Evolutionary conservation across 2,113 vertebrate genomes (phyloP).

Genomic region (Motacilla alba): DNA sequence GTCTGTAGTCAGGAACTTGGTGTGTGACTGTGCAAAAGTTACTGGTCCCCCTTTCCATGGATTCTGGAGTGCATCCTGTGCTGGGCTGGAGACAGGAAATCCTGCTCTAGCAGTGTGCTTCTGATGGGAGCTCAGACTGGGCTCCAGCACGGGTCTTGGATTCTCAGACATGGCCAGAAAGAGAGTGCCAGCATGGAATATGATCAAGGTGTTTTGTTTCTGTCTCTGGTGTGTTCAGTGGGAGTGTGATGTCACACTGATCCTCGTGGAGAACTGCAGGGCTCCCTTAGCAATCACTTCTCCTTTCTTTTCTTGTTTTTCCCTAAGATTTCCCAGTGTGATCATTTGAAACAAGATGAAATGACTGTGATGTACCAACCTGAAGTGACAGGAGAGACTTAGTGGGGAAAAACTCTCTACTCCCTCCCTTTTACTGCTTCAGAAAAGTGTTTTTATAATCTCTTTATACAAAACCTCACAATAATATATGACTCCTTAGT

Average conservation of each 20-base stretch:
- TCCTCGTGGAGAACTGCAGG: not conserved
- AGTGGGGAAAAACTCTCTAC: not conserved
- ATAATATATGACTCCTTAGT: slow-evolving; percentile 44
- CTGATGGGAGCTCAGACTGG: not conserved
- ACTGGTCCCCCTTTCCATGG: not conserved
- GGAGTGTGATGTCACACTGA: not conserved
- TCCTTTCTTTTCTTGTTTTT: not conserved
- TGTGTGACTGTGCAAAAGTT: not conserved
- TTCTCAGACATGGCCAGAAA: not conserved
- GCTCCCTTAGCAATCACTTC: not conserved
- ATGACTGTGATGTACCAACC: not conserved
- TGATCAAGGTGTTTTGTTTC: not conserved
- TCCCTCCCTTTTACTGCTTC: not conserved
- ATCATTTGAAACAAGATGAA: not conserved
- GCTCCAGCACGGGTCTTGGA: accelerated
- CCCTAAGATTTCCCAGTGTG: not conserved
- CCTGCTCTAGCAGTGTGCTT: not conserved
- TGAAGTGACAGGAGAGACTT: not conserved
- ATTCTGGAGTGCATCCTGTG: not conserved
- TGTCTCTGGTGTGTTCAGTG: not conserved
- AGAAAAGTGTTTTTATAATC: slow-evolving; percentile 45
- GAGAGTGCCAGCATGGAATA: not conserved
- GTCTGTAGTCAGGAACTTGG: not conserved
- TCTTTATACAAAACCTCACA: slow-evolving; percentile 57
- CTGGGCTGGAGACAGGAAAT: not conserved